Evolutionary conservation across 1,140 invertebrate genomes (phyloP), one percentile per base, ranked within the genome.

Genomic region (Homalodisca vitripennis): DNA sequence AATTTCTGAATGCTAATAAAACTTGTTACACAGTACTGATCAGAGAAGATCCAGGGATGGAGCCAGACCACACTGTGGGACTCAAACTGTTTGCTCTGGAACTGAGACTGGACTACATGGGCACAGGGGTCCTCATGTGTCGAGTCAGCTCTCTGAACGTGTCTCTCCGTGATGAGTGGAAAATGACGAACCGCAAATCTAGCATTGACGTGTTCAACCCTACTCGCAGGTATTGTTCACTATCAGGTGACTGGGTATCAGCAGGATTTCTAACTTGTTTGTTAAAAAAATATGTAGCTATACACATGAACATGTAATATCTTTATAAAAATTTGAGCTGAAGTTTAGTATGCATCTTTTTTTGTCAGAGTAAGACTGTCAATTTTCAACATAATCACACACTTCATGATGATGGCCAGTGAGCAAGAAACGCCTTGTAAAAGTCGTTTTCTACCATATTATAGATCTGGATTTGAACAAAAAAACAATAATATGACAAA

Each of bases 81-180:
- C 78, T 97, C 55, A 89, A 89, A 77, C 84, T 97, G 53, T 88
- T 89, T 75, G 93, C 94, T 1, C 79, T 97, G 6, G 95, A 98
- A 79, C 84, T 94, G 68, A 84, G 94, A 22, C 80, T 98, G 26
- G 97, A 98, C 82, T 98, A 98, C 80, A 98, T 98, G 95, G 95
- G 95, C 65, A 93, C 93, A 6, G 93, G 93, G 3, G 93, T 96
- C 46, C 81, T 98, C 48, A 95, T 98, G 92, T 90, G 88, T 0
- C 81, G 96, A 62, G 91, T 97, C 2, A 95, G 92, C 69, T 86
- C 88, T 22, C 86, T 98, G 46, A 87, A 87, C 26, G 89, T 94
- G 1, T 88, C 87, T 53, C 82, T 95, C 51, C 82, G 88, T 66
- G 93, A 96, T 80, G 91, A 94, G 77, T 96, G 94, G 93, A 88